Percentiles rank a stretch among this genome's conserved stretches.
phyloP scores from a whole-genome alignment of 2,888 invertebrate genomes.

The Microchrysa polita region DNA sequence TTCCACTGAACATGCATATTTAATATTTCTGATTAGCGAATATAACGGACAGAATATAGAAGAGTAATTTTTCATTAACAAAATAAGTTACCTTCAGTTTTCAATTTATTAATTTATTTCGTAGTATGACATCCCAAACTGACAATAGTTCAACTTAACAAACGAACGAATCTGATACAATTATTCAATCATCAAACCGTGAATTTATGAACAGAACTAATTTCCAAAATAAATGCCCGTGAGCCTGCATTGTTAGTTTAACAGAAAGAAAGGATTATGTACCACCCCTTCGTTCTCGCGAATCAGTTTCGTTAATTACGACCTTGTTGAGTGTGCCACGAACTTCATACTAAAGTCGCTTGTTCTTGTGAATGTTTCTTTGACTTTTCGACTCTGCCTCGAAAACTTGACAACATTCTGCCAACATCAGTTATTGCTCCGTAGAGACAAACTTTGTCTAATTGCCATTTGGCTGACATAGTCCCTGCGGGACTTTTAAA shows the following conservation, averaged over 20 bases:
- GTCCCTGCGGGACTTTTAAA: conserved; percentile 38
- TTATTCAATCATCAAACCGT: background rate
- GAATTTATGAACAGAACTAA: background rate
- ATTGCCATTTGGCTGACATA: conserved; percentile 52
- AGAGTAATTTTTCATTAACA: too few relatives aligned
- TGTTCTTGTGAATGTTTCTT: too few relatives aligned
- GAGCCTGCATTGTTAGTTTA: too few relatives aligned
- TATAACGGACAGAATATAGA: too few relatives aligned
- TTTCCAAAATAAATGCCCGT: background rate
- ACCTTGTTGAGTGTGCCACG: background rate
- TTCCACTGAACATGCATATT: too few relatives aligned
- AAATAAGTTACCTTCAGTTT: too few relatives aligned
- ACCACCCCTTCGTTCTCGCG: background rate
- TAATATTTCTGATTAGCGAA: too few relatives aligned
- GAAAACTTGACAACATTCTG: background rate
- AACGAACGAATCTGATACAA: background rate
- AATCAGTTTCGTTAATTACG: conserved; percentile 40
- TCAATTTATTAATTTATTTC: too few relatives aligned
- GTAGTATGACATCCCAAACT: too few relatives aligned
- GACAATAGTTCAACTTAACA: too few relatives aligned
- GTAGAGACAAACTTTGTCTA: conserved; percentile 53
- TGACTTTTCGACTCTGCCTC: background rate
- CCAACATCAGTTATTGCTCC: conserved; percentile 52
- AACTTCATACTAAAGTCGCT: conserved; percentile 2
- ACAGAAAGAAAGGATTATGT: background rate